Evolutionary conservation across 2,888 invertebrate genomes (phyloP).

Genomic region (Mystacides longicornis): DNA sequence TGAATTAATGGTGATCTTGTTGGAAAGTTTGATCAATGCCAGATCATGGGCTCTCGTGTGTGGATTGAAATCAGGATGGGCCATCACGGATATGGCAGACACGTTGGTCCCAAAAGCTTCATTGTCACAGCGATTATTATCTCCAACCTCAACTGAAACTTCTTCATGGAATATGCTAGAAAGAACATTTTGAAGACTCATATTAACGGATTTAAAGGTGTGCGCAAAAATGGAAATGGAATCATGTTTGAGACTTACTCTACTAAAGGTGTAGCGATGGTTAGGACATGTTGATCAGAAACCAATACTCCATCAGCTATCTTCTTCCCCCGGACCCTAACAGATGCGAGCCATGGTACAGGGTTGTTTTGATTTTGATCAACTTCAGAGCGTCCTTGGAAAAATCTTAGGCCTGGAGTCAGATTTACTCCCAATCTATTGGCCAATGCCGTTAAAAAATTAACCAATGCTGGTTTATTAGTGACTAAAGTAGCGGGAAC

Average conservation of each 20-base stretch:
- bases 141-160: constrained; percentile 48
- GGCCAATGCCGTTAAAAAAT: too few relatives aligned
- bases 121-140: constrained; percentile 44
- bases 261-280: constrained; percentile 45
- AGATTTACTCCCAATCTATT: too few relatives aligned
- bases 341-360: constrained; percentile 49
- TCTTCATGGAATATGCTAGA: constrained; percentile 22
- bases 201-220: background rate
- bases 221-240: background rate
- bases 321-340: constrained; percentile 36
- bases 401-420: background rate
- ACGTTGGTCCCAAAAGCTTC: constrained; percentile 42
- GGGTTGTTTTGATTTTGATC: too few relatives aligned
- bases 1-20: constrained; percentile 44
- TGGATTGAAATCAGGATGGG: constrained; percentile 49
- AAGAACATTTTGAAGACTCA: background rate
- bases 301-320: constrained; percentile 45
- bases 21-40: constrained; percentile 49
- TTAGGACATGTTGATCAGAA: constrained; percentile 51
- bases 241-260: constrained; percentile 34
- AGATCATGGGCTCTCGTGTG: constrained; percentile 50
- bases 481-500: background rate
- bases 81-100: constrained; percentile 43
- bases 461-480: background rate
- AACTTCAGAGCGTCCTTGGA: background rate